Percentiles rank a stretch among this genome's conserved stretches.
Conservation (phyloP, 2,797 vertebrate genomes). For the Tympanoctomys barrerae region DNA sequence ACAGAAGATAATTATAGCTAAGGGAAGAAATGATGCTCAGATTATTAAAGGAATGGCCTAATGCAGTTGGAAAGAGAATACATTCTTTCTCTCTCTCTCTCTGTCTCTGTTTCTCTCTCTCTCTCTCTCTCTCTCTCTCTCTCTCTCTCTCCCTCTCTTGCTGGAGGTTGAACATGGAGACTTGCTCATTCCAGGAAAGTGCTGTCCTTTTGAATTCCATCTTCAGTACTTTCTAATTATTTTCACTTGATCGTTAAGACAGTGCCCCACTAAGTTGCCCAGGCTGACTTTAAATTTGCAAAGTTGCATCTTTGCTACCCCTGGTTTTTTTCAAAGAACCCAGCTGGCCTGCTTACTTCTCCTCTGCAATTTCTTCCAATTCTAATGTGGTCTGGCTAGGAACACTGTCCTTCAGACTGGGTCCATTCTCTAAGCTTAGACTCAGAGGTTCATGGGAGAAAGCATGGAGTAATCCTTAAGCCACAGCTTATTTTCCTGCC, state of each 20-base stretch:
- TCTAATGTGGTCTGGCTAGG: neutral
- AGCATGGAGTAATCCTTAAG: rapidly evolving
- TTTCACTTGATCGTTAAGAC: neutral
- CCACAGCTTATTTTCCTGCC: neutral
- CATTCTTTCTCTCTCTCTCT: neutral
- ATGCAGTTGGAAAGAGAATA: neutral
- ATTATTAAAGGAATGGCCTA: neutral
- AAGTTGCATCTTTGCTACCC: neutral
- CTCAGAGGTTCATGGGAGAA: neutral
- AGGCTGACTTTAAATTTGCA: neutral
- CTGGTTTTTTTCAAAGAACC: neutral
- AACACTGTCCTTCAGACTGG: neutral
- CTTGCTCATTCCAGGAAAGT: neutral
- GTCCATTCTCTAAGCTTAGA: neutral
- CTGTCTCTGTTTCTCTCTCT: neutral
- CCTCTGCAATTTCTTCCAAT: neutral
- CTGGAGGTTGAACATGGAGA: neutral
- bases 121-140: neutral
- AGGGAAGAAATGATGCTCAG: neutral
- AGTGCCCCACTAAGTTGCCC: neutral
- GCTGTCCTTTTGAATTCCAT: neutral
- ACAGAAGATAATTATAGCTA: neutral
- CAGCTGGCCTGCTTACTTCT: neutral
- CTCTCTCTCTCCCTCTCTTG: neutral
- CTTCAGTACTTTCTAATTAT: neutral